Percentiles rank a stretch among this genome's conserved stretches.
Conservation (phyloP, 2,888 invertebrate genomes). For the Amorpha juglandis region DNA sequence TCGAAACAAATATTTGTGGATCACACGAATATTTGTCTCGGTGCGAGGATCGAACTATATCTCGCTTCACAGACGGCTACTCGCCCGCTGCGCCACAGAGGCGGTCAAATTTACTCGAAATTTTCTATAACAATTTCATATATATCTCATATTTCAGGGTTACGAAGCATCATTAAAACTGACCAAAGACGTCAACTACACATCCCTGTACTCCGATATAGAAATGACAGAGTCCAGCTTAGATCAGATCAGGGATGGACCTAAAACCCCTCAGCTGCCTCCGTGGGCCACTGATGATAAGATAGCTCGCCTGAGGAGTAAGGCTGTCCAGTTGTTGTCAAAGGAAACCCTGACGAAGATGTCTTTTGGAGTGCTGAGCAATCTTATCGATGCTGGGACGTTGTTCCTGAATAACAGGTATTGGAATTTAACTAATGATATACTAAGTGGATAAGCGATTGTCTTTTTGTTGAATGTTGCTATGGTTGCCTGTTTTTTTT, state of each 20-base stretch:
- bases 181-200: slow-evolving; percentile 61
- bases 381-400: slow-evolving; percentile 72
- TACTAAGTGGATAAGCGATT: too few species aligned
- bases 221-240: slow-evolving; percentile 51
- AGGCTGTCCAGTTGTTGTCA: slow-evolving; percentile 55
- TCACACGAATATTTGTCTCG: too few species aligned
- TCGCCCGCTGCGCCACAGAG: neutral
- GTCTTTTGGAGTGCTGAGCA: slow-evolving; percentile 65
- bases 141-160: slow-evolving; percentile 51
- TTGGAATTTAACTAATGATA: slow-evolving; percentile 26
- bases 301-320: slow-evolving; percentile 47
- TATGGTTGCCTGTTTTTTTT: too few species aligned
- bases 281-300: slow-evolving; percentile 67
- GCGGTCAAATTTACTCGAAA: too few species aligned
- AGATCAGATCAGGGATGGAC: slow-evolving; percentile 50
- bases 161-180: slow-evolving; percentile 58
- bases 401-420: slow-evolving; percentile 74
- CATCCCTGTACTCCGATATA: slow-evolving; percentile 52
- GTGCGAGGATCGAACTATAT: too few species aligned
- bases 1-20: too few species aligned
- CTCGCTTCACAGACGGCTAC: too few species aligned
- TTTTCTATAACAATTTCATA: neutral
- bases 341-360: slow-evolving; percentile 66
- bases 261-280: slow-evolving; percentile 57
- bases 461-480: too few species aligned